Conservation (phyloP, 2,797 vertebrate species). For the Pipistrellus nathusii region DNA sequence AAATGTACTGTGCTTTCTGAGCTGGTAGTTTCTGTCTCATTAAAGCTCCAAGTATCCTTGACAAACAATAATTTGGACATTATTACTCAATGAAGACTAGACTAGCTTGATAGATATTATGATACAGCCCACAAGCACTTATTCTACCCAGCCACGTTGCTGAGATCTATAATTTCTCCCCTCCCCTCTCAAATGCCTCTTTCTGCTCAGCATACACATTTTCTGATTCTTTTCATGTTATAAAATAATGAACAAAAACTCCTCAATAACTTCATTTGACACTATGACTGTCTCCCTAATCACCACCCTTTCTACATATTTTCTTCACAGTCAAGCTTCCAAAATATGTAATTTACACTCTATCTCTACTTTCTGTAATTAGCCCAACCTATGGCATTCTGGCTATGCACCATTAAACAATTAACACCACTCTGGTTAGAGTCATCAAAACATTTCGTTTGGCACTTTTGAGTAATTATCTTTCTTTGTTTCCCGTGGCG, state of each 20-base stretch:
- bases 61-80: neutral
- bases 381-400: neutral
- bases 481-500: neutral
- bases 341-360: neutral
- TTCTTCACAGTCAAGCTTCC: neutral
- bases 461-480: neutral
- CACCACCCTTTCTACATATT: neutral
- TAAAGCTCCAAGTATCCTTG: constrained; percentile 24
- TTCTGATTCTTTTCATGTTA: neutral
- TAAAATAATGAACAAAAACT: neutral
- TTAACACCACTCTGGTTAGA: neutral
- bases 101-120: neutral
- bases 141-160: neutral
- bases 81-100: neutral
- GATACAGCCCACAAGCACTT: neutral
- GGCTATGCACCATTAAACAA: neutral
- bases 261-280: neutral
- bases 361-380: neutral
- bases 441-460: neutral
- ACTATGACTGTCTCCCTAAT: neutral
- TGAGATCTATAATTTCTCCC: neutral
- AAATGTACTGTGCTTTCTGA: neutral
- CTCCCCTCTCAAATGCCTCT: neutral
- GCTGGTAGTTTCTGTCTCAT: neutral
- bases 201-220: neutral